Conservation (phyloP, 2,888 invertebrate genomes). For the Hyposoter didymator region DNA sequence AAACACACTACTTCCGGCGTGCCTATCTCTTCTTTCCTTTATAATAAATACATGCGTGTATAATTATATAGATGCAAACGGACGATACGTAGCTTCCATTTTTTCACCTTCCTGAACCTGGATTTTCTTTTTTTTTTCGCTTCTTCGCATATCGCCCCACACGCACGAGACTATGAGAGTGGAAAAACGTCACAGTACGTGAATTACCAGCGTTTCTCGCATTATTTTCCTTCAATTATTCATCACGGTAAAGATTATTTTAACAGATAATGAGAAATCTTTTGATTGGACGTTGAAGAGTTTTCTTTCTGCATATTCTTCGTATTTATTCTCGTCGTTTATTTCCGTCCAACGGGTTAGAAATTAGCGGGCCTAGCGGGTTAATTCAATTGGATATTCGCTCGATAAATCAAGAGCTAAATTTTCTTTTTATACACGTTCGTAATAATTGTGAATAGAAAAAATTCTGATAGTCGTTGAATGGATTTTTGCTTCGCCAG, state of each 20-base stretch:
- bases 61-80: constrained; percentile 2
- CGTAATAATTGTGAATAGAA: neutral
- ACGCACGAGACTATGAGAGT: neutral
- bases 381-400: neutral
- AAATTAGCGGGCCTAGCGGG: neutral
- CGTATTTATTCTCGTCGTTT: neutral
- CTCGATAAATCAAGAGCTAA: neutral
- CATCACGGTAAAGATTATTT: neutral
- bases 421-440: neutral
- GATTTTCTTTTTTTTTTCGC: neutral
- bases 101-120: neutral
- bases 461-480: neutral
- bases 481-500: neutral
- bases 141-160: neutral
- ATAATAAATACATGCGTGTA: constrained; percentile 15
- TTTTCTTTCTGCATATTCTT: neutral
- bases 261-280: neutral
- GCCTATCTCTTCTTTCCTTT: constrained; percentile 15
- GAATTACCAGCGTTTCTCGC: neutral
- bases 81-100: neutral
- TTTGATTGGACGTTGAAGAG: neutral
- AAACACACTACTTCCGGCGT: constrained; percentile 4
- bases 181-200: neutral
- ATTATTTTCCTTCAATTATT: neutral
- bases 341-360: neutral